Evolutionary conservation across 2,113 vertebrate genomes (phyloP).

Genomic region (Pantherophis guttatus): DNA sequence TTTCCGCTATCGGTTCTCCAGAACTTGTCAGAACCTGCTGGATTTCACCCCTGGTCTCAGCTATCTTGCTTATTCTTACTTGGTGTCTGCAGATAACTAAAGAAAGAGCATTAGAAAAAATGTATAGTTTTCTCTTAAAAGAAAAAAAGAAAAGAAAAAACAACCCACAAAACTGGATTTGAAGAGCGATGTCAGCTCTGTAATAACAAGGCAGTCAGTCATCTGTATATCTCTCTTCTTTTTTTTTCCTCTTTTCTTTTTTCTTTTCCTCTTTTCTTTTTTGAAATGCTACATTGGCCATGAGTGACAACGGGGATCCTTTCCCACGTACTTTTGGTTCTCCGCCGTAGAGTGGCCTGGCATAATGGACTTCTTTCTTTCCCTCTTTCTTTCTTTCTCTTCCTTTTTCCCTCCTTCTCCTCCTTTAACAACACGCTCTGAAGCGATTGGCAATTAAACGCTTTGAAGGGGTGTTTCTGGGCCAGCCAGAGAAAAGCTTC

Average conservation of each 20-base stretch:
- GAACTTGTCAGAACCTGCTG: no score
- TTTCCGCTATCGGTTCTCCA: no score
- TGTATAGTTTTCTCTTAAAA: conserved; percentile 45
- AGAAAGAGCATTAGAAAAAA: conserved; percentile 55
- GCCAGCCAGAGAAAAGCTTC: conserved; percentile 93
- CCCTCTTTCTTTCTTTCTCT: background rate
- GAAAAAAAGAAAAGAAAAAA: conserved; percentile 24
- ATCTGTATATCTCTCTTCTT: conserved; percentile 69
- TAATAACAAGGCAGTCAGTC: conserved; percentile 81
- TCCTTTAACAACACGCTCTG: conserved; percentile 80
- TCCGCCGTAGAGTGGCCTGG: conserved; percentile 79
- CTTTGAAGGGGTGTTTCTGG: conserved; percentile 96
- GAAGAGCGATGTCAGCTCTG: conserved; percentile 64
- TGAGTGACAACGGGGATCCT: conserved; percentile 90
- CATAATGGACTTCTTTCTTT: conserved; percentile 85
- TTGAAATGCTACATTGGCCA: conserved; percentile 73
- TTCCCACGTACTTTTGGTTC: conserved; percentile 90
- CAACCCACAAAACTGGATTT: background rate
- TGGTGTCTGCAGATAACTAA: background rate
- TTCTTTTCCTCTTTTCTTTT: background rate
- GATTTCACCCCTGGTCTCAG: no score
- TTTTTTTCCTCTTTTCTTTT: background rate
- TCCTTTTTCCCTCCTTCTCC: background rate
- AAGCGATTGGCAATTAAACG: conserved; percentile 99
- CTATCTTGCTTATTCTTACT: background rate